Evolutionary conservation across 1,140 invertebrate species (phyloP), one percentile per base, ranked within the genome.

Genomic region (Mesaphorura yosii): DNA sequence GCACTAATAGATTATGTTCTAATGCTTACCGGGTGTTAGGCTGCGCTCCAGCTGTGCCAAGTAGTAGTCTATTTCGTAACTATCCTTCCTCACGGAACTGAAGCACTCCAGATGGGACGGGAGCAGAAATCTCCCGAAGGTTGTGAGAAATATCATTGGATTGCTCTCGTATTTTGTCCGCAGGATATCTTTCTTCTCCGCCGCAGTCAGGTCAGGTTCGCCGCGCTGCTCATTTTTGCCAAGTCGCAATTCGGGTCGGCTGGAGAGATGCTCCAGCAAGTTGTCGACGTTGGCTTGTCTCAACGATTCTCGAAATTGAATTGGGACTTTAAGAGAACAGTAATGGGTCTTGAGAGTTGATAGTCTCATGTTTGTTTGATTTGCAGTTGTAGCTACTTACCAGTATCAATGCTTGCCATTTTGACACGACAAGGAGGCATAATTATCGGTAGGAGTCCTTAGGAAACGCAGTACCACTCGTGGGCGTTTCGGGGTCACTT

Each of bases 61-160:
- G 29, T 51, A 45, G 28, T 62, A 48, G 40, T 51, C 42, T 5
- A 52, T 27, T 26, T 42, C 39, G 41, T 50, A 48, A 22, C 50
- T 48, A 15, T 26, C 14, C 47, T 51, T 53, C 14, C 46, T 20
- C 26, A 29, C 17, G 12, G 20, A 51, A 4, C 14, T 41, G 48
- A 62, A 53, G 37, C 51, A 52, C 17, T 57, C 40, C 34, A 60
- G 28, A 50, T 70, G 70, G 37, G 65, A 72, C 26, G 70, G 67
- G 15, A 75, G 70, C n/a, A 91, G 66, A 66, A 77, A 78, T 62
- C 78, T 76, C 14, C 86, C 84, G 70, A 88, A 92, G 59, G 81
- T 78, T 10, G 75, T 69, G 1, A 92, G 67, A 69, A 92, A 93
- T 27, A 72, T 70, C 15, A 70, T 70, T 7, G 77, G 75, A 63